Base-by-base conservation (phyloP, 2,888 invertebrate species). In the Calliscelio sp. region DNA sequence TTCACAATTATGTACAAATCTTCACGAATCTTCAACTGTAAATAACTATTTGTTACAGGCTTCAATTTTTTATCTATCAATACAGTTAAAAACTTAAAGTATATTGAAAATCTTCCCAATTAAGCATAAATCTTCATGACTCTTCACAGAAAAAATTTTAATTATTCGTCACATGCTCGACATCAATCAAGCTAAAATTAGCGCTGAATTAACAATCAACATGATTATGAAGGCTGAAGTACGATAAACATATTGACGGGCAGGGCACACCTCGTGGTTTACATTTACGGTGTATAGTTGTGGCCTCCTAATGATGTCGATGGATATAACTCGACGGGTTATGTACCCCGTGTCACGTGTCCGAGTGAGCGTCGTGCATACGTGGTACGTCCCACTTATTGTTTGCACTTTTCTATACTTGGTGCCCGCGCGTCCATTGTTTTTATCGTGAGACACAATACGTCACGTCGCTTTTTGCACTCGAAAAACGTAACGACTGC, bases 371-470 rank as follows among this genome's bases (percentile, higher is more conserved):
- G 66, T 66, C 57, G 81, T 53, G 87, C 88, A 87, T 91, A 91
- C 91, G 90, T 91, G 90, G 90, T 89, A 86, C 89, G 91, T 90
- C 90, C 91, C 89, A 91, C 90, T 90, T 91, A 86, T 77, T 80
- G 73, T 75, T 83, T 81, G 80, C 80, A 82, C 80, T 81, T 80
- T 80, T 81, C 85, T 41, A 75, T 82, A 85, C 81, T 79, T 68
- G 55, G 61, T 16, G n/a, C 11, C 68, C 38, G n/a, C n/a, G n/a
- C n/a, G 41, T 20, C 53, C 41, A 66, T 77, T 81, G 81, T 85
- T 85, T 77, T 82, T 59, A 85, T 75, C 71, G 77, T 53, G 77
- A 71, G 65, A 49, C 57, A 65, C 73, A 73, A 80, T 66, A 38
- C 80, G 66, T 68, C 80, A 51, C 66, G 53, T 66, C 24, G 80